Evolutionary conservation across 2,113 vertebrate species (phyloP).

Genomic region (Crotalus tigris): DNA sequence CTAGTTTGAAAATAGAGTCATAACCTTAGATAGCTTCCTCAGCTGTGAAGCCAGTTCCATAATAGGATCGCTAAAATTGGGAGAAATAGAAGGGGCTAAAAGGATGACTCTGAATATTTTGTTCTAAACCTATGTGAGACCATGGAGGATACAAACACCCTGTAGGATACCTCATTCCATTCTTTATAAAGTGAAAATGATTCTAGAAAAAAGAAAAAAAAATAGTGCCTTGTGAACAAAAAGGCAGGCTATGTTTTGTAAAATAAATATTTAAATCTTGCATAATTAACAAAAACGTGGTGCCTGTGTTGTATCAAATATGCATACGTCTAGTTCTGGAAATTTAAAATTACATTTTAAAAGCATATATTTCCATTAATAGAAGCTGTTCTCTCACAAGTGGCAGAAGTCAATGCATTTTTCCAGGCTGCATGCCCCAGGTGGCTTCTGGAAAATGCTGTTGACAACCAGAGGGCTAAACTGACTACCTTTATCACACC

Average conservation of each 20-base stretch:
- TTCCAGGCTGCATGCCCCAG: neutral
- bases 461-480: neutral
- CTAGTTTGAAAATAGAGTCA: neutral
- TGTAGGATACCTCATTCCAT: neutral
- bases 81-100: neutral
- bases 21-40: neutral
- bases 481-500: neutral
- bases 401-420: neutral
- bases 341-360: neutral
- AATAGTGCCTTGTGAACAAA: neutral
- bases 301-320: neutral
- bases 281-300: neutral
- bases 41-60: neutral
- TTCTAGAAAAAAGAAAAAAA: neutral
- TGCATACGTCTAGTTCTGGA: neutral
- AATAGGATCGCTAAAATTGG: neutral
- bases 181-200: neutral
- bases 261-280: neutral
- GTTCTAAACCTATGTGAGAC: neutral
- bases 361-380: neutral
- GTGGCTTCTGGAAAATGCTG: neutral
- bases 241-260: neutral
- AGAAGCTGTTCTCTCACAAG: neutral
- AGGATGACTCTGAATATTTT: neutral
- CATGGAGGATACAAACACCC: neutral